phyloP scores from a whole-genome alignment of 2,113 vertebrate species.

The Dasypus novemcinctus region DNA sequence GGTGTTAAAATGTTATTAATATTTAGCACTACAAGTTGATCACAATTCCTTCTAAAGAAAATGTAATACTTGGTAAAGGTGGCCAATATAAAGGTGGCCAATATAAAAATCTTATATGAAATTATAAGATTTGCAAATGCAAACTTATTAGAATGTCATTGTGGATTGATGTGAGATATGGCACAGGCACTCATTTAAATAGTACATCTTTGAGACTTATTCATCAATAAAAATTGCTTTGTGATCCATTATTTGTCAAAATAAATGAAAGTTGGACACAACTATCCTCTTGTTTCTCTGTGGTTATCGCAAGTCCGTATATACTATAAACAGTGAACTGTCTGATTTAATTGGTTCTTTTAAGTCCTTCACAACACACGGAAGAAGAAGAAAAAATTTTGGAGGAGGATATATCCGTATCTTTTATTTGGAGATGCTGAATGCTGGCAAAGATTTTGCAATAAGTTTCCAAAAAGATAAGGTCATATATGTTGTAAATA shows the following conservation, averaged over 20 bases:
- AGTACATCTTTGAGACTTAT: neutral
- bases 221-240: neutral
- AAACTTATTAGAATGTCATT: neutral
- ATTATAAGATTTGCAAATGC: constrained; percentile 6
- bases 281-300: neutral
- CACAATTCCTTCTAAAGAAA: neutral
- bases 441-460: constrained; percentile 24
- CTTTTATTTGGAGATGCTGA: constrained; percentile 34
- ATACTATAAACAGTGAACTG: neutral
- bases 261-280: constrained; percentile 11
- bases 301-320: neutral
- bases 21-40: neutral
- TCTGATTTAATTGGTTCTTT: neutral
- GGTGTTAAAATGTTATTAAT: neutral
- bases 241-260: neutral
- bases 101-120: neutral
- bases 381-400: neutral
- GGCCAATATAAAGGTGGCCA: neutral
- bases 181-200: neutral
- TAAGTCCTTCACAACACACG: neutral
- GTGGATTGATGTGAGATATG: neutral
- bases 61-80: neutral
- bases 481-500: neutral
- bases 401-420: neutral
- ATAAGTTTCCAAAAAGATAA: neutral